These are phyloP conservation scores for Cathartes aura DNA, from an alignment of 2,113 vertebrate genomes.

Conservation along the genomic window DNA sequence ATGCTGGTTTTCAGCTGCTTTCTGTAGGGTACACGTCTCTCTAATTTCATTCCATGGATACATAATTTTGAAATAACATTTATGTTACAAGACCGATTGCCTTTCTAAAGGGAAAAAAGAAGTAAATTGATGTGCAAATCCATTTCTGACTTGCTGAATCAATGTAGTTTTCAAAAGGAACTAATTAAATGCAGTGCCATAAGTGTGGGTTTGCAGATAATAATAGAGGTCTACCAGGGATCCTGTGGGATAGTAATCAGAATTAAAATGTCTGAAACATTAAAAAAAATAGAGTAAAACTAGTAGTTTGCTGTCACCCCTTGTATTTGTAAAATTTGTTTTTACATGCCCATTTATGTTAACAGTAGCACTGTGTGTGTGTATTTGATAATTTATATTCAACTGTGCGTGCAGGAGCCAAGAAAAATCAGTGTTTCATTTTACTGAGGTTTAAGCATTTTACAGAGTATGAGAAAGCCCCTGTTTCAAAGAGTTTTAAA, in stretches of 20 bases:
- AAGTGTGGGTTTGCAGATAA: not conserved
- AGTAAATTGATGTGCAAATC: not conserved
- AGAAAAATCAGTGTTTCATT: not conserved
- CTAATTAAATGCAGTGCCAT: not conserved
- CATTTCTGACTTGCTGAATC: not conserved
- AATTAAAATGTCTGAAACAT: not conserved
- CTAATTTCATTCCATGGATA: not conserved
- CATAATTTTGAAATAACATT: not conserved
- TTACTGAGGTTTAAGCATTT: not conserved
- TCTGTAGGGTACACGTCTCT: not conserved
- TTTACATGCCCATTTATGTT: not conserved
- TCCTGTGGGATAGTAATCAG: not conserved
- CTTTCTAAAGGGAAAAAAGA: not conserved
- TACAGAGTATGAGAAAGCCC: not conserved
- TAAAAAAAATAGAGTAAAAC: not conserved
- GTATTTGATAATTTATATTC: not conserved
- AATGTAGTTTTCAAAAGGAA: not conserved
- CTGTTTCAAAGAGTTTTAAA: not conserved
- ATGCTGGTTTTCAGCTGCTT: not conserved
- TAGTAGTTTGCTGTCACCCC: not conserved
- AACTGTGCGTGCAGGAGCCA: not conserved
- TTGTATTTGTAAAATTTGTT: not conserved
- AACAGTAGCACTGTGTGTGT: not conserved
- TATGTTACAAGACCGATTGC: not conserved
- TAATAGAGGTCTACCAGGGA: not conserved